Conservation (phyloP, 2,797 vertebrate species). For the Sparus aurata region DNA sequence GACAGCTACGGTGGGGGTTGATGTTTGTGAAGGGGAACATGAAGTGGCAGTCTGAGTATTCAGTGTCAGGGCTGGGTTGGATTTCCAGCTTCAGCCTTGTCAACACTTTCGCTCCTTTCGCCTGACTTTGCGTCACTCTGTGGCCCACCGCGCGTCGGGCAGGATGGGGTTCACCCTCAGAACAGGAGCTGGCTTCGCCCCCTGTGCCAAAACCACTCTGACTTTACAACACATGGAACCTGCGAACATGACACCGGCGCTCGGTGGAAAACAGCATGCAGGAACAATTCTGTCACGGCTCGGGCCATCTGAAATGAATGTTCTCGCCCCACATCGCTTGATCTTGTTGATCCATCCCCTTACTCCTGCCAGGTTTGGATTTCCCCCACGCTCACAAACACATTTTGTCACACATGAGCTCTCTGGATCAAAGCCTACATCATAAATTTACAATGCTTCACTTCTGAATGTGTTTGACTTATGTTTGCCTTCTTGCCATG, state of each 20-base stretch:
- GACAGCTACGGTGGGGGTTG: conserved; percentile 27
- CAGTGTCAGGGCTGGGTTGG: conserved; percentile 72
- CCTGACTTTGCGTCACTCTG: conserved; percentile 37
- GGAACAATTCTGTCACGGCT: conserved; percentile 81
- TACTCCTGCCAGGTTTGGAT: conserved; percentile 72
- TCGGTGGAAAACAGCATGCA: conserved; percentile 79
- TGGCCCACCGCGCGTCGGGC: conserved; percentile 50
- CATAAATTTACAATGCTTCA: conserved; percentile 63
- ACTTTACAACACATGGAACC: conserved; percentile 79
- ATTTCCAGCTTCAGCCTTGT: conserved; percentile 79
- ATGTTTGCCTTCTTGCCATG: conserved; percentile 40
- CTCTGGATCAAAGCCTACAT: conserved; percentile 72
- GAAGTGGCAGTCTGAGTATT: conserved; percentile 73
- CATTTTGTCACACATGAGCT: conserved; percentile 74
- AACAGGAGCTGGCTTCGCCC: conserved; percentile 72
- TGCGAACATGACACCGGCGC: conserved; percentile 77
- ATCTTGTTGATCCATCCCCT: conserved; percentile 77
- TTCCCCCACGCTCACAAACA: conserved; percentile 69
- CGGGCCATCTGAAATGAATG: conserved; percentile 84
- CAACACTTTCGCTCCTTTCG: conserved; percentile 76
- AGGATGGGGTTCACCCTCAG: conserved; percentile 63
- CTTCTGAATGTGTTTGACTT: conserved; percentile 64
- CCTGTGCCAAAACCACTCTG: conserved; percentile 78
- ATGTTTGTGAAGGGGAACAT: conserved; percentile 65
- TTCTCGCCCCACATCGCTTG: conserved; percentile 79